Evolutionary conservation across 2,113 vertebrate genomes (phyloP), one percentile per base, ranked within the genome.

Genomic region (Chrysochloris asiatica): DNA sequence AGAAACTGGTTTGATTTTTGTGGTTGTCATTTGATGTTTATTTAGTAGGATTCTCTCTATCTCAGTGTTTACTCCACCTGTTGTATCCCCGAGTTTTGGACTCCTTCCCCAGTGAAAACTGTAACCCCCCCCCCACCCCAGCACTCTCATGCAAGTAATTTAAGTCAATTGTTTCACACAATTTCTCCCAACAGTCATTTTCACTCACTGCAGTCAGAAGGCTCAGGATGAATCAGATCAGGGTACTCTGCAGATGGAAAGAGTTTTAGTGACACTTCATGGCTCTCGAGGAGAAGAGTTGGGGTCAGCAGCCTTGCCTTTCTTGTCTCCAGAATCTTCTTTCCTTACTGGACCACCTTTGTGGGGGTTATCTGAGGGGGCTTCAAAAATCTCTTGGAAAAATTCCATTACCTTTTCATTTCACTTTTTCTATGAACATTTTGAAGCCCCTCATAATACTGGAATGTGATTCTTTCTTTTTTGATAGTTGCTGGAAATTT

Each of bases 211-310:
- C 22, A 43, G 22, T 47, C 33, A 38, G 63, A 82, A 47, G 91
- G 19, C 2, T 8, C n/a, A 30, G 59, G 86, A 45, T n/a, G n/a
- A n/a, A 36, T 48, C 63, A 86, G 38, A 72, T 36, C 75, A 88
- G 59, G 48, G 22, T 38, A 41, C 48, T 16, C 28, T 83, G 88
- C 13, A n/a, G 69, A 50, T 45, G 4, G 38, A 13, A 50, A 87
- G 17, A 87, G 11, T 24, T 59, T 48, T 76, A 69, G 84, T 16
- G 84, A 78, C 82, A 52, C 56, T 89, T 90, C 26, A 33, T 30
- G 65, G 50, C 50, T 79, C 41, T 1, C 2, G 9, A 90, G 33
- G 87, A 47, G 26, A 83, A 26, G n/a, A 65, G 38, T 4, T 24
- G 6, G 88, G 59, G 8, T 76, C 30, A 50, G 48, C n/a, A 43